These are phyloP conservation scores for Hemicordylus capensis DNA, from an alignment of 2,113 vertebrate genomes.

Conservation along the genomic window DNA sequence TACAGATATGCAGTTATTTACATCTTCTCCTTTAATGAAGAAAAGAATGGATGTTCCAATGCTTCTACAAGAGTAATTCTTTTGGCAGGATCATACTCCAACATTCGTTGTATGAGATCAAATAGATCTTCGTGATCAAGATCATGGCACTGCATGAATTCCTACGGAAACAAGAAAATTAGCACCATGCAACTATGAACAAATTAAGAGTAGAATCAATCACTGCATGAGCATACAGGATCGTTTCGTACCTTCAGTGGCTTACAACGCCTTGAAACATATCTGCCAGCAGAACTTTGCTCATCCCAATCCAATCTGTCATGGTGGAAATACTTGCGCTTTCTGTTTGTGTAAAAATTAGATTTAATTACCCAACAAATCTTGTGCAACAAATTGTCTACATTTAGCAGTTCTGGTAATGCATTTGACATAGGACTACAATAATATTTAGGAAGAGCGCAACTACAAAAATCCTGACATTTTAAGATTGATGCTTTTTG, in stretches of 20 bases:
- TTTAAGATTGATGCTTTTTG: too few relatives aligned
- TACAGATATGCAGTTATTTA: not conserved
- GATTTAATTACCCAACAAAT: not conserved
- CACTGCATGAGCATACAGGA: not conserved
- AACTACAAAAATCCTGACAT: too few relatives aligned
- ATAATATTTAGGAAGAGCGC: too few relatives aligned
- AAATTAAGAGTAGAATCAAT: not conserved
- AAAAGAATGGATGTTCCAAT: slow-evolving; percentile 84
- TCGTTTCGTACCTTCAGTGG: slow-evolving; percentile 79
- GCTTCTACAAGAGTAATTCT: slow-evolving; percentile 83
- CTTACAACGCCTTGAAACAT: slow-evolving; percentile 84
- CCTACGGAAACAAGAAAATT: slow-evolving; percentile 59
- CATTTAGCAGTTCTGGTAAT: not conserved
- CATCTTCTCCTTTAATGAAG: slow-evolving; percentile 48
- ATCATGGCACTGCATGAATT: slow-evolving; percentile 82
- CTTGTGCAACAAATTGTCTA: not conserved
- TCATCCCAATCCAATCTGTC: slow-evolving; percentile 84
- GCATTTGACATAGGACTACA: too few relatives aligned
- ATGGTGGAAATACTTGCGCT: slow-evolving; percentile 79
- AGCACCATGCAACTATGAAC: not conserved
- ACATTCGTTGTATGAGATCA: slow-evolving; percentile 87
- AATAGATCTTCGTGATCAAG: slow-evolving; percentile 83
- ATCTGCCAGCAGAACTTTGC: slow-evolving; percentile 82
- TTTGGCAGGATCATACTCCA: slow-evolving; percentile 84
- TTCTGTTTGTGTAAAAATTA: slow-evolving; percentile 68